Conservation (phyloP, 2,888 invertebrate species). For the Napeogenes sylphis region DNA sequence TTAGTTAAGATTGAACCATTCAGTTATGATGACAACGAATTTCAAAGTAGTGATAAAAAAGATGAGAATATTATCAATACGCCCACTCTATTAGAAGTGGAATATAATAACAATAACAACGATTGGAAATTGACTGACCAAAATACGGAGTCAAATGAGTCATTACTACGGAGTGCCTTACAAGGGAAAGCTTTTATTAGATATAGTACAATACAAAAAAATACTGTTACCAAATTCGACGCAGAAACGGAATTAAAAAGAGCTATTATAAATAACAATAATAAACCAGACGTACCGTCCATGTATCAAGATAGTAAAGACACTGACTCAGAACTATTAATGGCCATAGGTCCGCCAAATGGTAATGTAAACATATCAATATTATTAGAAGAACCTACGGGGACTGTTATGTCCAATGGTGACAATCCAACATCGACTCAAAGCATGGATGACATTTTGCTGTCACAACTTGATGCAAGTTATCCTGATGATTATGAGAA, state of each 20-base stretch:
- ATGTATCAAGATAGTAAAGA: slow-evolving; percentile 73
- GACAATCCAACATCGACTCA: slow-evolving; percentile 78
- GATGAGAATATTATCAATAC: slow-evolving; percentile 71
- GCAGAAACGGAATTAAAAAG: slow-evolving; percentile 61
- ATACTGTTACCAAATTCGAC: slow-evolving; percentile 65
- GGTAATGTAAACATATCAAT: slow-evolving; percentile 71
- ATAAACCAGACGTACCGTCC: slow-evolving; percentile 75
- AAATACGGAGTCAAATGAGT: slow-evolving; percentile 83
- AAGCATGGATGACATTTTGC: slow-evolving; percentile 82
- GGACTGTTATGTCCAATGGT: slow-evolving; percentile 62
- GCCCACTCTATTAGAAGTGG: slow-evolving; percentile 72
- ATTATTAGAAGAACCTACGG: slow-evolving; percentile 67
- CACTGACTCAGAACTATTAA: slow-evolving; percentile 57
- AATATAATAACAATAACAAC: slow-evolving; percentile 86
- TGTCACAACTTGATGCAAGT: slow-evolving; percentile 82
- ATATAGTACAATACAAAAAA: slow-evolving; percentile 77
- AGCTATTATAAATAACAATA: slow-evolving; percentile 68
- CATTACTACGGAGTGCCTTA: slow-evolving; percentile 87
- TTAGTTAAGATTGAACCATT: slow-evolving; percentile 72
- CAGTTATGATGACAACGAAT: slow-evolving; percentile 64
- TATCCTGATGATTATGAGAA: slow-evolving; percentile 91
- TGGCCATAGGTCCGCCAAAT: slow-evolving; percentile 62
- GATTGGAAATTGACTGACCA: slow-evolving; percentile 89
- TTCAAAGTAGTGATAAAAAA: slow-evolving; percentile 62
- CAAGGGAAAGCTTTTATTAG: slow-evolving; percentile 85